Evolutionary conservation across 2,797 vertebrate genomes (phyloP).

Genomic region (Cyprinella venusta): DNA sequence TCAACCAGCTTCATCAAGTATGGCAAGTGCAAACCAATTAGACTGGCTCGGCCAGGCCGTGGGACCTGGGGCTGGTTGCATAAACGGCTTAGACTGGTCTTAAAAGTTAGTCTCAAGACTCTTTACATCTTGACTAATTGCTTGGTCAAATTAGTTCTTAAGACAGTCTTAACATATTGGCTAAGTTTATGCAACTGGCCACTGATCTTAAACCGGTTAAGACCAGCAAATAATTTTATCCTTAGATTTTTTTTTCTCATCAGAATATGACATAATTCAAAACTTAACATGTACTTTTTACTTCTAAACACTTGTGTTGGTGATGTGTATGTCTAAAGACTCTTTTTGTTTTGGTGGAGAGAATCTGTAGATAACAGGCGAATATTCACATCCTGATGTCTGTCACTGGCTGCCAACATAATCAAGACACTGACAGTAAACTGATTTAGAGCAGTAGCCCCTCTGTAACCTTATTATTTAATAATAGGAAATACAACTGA

Average conservation of each 20-base stretch:
- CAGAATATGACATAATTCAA: not conserved
- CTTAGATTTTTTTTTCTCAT: not conserved
- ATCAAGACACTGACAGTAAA: constrained; percentile 11
- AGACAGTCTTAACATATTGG: too few species aligned
- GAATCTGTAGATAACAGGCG: not conserved
- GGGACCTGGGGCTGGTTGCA: not conserved
- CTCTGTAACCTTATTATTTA: constrained; percentile 13
- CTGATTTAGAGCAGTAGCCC: constrained; percentile 1
- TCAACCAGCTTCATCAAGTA: not conserved
- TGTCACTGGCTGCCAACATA: constrained; percentile 1
- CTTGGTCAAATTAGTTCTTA: too few species aligned
- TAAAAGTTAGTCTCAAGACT: too few species aligned
- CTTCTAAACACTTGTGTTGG: not conserved
- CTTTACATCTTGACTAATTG: too few species aligned
- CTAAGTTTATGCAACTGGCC: too few species aligned
- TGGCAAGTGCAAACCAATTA: not conserved
- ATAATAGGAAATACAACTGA: constrained; percentile 1
- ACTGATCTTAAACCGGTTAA: not conserved
- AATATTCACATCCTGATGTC: constrained; percentile 1
- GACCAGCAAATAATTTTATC: not conserved
- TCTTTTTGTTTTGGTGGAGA: constrained; percentile 15
- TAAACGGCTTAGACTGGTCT: not conserved
- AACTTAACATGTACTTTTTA: not conserved
- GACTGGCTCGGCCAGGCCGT: not conserved
- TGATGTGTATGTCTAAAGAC: not conserved